Evolutionary conservation across 1,140 invertebrate genomes (phyloP).

Genomic region (Harlomillsia oculata): DNA sequence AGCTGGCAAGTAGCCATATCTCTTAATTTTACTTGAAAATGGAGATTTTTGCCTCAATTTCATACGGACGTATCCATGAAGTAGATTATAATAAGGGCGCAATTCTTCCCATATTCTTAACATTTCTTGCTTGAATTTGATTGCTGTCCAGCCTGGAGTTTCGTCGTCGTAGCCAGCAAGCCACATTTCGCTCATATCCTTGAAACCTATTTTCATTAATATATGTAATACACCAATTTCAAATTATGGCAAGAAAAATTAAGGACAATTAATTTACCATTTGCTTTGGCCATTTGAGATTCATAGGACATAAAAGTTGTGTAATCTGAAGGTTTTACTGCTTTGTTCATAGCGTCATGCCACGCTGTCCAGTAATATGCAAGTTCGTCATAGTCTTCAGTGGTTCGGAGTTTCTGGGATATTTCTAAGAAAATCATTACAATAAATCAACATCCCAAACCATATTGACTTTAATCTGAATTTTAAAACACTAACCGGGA

Average conservation of each 20-base stretch:
- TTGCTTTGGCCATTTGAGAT: conserved; percentile 19
- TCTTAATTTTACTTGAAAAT: conserved; percentile 15
- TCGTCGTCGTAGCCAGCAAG: conserved; percentile 10
- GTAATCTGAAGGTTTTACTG: conserved; percentile 12
- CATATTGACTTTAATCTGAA: no score
- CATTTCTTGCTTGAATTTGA: conserved; percentile 51
- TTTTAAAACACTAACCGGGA: no score
- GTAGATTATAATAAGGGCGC: conserved; percentile 67
- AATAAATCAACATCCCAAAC: no score
- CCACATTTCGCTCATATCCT: conserved; percentile 22
- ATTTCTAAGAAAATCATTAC: conserved; percentile 23
- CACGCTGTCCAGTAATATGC: conserved; percentile 53
- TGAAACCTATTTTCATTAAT: conserved; percentile 9
- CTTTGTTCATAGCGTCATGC: conserved; percentile 28
- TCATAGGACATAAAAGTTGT: conserved; percentile 15
- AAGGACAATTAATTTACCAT: conserved; percentile 12
- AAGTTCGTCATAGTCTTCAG: conserved; percentile 45
- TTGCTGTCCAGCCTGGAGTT: conserved; percentile 32
- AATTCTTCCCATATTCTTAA: conserved; percentile 59
- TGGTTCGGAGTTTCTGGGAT: conserved; percentile 38
- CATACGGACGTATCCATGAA: conserved; percentile 76
- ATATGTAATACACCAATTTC: no score
- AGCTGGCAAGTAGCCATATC: conserved; percentile 21
- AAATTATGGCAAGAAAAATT: no score
- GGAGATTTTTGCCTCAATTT: conserved; percentile 52